Conservation (phyloP, 2,113 vertebrate genomes). For the Xiphias gladius region DNA sequence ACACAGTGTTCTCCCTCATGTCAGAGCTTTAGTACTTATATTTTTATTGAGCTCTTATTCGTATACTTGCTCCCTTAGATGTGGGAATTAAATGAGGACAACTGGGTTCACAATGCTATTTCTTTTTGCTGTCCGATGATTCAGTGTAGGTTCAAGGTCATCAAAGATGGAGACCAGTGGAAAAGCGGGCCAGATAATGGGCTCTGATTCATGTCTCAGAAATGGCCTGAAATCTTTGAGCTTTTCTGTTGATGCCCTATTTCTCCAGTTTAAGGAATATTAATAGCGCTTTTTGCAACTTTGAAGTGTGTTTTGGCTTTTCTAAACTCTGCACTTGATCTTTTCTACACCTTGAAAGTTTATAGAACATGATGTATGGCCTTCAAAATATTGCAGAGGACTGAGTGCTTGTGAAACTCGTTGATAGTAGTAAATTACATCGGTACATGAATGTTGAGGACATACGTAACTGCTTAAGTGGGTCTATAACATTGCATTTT, state of each 20-base stretch:
- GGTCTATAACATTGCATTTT: slow-evolving; percentile 56
- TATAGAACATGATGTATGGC: slow-evolving; percentile 32
- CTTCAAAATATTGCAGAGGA: slow-evolving; percentile 34
- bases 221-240: slow-evolving; percentile 13
- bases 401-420: slow-evolving; percentile 19
- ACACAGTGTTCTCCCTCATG: slow-evolving; percentile 23
- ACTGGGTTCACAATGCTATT: slow-evolving; percentile 6
- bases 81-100: slow-evolving; percentile 35
- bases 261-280: slow-evolving; percentile 15
- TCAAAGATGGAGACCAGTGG: slow-evolving; percentile 3
- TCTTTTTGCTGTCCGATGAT: slow-evolving; percentile 20
- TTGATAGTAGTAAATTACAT: slow-evolving; percentile 34
- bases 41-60: slow-evolving; percentile 31
- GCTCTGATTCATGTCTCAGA: background rate
- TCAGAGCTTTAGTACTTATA: slow-evolving; percentile 26
- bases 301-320: slow-evolving; percentile 28
- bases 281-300: slow-evolving; percentile 8
- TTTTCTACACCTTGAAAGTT: slow-evolving; percentile 16
- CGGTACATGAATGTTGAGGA: slow-evolving; percentile 37
- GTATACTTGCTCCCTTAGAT: slow-evolving; percentile 1
- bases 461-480: slow-evolving; percentile 48
- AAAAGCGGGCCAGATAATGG: background rate
- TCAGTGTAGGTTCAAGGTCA: slow-evolving; percentile 33
- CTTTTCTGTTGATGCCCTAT: slow-evolving; percentile 16
- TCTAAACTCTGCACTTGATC: slow-evolving; percentile 9